A percentile compares a stretch with the other conserved stretches of the same genome.
phyloP scores from a whole-genome alignment of 37 sponge, comb jelly and placozoan species.

The Beroe forskalii region DNA sequence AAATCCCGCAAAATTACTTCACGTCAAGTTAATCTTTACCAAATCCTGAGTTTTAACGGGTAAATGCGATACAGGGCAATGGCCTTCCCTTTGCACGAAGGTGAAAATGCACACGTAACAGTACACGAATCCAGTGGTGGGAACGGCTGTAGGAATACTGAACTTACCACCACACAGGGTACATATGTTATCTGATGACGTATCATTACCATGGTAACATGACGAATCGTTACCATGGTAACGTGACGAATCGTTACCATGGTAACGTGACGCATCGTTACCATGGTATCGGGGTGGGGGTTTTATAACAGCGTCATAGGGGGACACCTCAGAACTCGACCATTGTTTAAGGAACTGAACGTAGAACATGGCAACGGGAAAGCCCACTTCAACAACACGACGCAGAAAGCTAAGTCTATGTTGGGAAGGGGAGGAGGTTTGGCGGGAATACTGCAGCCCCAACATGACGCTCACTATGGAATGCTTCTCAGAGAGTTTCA shows the following conservation, averaged over 20 bases:
- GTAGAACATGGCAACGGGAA: conserved; percentile 29
- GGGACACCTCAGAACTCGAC: conserved; percentile 16
- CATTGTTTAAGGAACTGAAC: conserved; percentile 45
- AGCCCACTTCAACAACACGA: neutral
- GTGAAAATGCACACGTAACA: conserved; percentile 53
- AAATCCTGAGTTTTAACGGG: neutral
- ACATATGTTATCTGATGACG: neutral
- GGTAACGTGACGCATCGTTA: neutral
- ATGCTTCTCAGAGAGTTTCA: neutral
- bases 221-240: neutral
- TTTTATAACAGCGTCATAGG: conserved; percentile 28
- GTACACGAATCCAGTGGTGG: neutral
- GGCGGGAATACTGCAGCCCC: neutral
- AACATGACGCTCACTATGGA: neutral
- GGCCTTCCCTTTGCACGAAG: neutral
- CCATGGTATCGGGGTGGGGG: neutral
- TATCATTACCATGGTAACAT: neutral
- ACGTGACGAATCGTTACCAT: neutral
- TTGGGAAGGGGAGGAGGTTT: neutral
- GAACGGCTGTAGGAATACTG: conserved; percentile 11
- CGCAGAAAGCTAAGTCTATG: neutral
- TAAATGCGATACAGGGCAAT: conserved; percentile 2
- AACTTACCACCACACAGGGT: neutral
- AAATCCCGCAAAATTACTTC: too few relatives aligned
- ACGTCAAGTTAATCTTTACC: conserved; percentile 1